Conservation (phyloP, 2,888 invertebrate species). For the Hypena proboscidalis region DNA sequence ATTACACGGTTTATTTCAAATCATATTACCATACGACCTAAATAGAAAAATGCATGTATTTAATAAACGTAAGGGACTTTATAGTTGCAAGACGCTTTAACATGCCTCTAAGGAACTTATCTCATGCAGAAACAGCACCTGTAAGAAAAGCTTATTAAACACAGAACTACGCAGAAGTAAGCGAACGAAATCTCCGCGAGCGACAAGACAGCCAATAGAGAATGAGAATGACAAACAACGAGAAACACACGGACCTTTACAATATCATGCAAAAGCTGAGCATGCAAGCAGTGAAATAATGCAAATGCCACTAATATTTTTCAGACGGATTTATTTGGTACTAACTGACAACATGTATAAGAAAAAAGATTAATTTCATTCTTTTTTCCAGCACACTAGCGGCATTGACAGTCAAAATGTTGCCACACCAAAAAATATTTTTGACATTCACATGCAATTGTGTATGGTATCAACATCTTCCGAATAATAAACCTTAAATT, state of each 20-base stretch:
- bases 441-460: constrained; percentile 52
- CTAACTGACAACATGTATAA: too few species aligned
- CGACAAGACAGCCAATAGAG: constrained; percentile 66
- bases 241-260: constrained; percentile 46
- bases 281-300: constrained; percentile 70
- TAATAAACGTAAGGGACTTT: neutral
- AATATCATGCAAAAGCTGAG: constrained; percentile 51
- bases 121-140: constrained; percentile 48
- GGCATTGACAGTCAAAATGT: constrained; percentile 8
- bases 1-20: too few species aligned
- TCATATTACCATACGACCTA: too few species aligned
- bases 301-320: constrained; percentile 56
- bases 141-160: constrained; percentile 58
- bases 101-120: constrained; percentile 16
- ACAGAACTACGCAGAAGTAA: constrained; percentile 68
- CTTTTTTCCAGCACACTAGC: constrained; percentile 19
- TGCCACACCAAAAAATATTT: constrained; percentile 31
- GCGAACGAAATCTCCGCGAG: constrained; percentile 61
- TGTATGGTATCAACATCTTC: constrained; percentile 68
- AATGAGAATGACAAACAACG: constrained; percentile 78
- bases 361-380: too few species aligned
- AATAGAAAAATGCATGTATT: neutral
- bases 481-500: constrained; percentile 55
- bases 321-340: too few species aligned
- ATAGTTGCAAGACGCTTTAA: constrained; percentile 34